Conservation (phyloP, 2,113 vertebrate species). For the Rallus limicola region DNA sequence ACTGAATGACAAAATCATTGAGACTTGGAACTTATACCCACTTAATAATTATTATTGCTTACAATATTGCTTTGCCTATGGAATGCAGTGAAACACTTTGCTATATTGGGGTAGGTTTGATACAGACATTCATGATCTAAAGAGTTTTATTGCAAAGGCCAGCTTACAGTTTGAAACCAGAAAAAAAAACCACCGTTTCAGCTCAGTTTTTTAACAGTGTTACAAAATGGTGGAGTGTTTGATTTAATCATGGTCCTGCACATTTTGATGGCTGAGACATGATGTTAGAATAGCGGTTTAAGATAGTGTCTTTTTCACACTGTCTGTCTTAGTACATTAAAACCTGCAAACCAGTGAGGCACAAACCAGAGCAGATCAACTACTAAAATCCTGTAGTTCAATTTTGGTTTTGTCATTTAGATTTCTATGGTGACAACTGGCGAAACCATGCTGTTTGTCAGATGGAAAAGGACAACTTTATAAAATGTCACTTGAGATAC, state of each 20-base stretch:
- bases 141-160: background rate
- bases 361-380: background rate
- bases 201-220: background rate
- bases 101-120: background rate
- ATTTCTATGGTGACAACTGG: background rate
- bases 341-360: background rate
- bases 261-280: background rate
- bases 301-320: background rate
- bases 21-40: background rate
- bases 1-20: background rate
- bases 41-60: background rate
- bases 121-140: background rate
- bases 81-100: background rate
- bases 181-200: background rate
- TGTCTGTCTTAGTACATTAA: background rate
- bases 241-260: background rate
- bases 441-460: background rate
- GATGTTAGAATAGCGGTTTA: background rate
- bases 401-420: background rate
- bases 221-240: background rate
- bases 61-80: background rate
- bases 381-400: background rate
- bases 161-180: background rate
- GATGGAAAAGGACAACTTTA: background rate
- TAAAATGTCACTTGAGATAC: background rate